Conservation (phyloP, 2,888 invertebrate genomes). For the Chamaedrilus cognettii region DNA sequence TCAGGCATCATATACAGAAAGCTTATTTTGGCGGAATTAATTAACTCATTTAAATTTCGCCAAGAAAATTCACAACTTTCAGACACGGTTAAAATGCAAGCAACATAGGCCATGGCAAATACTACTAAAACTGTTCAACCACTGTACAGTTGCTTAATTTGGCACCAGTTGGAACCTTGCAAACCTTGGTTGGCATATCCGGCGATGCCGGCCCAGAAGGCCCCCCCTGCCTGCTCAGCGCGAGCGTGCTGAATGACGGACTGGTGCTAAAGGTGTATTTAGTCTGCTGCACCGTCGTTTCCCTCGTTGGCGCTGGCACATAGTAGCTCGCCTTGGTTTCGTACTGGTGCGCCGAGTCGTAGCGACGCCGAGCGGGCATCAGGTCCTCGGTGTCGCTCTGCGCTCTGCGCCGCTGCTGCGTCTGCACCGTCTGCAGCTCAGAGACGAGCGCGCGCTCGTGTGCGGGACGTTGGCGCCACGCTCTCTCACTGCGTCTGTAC, state of each 20-base stretch:
- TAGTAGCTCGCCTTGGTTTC: neutral
- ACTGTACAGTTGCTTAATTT: too few species aligned
- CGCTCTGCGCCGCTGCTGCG: conserved; percentile 59
- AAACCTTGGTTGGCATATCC: too few species aligned
- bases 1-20: too few species aligned
- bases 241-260: conserved; percentile 3
- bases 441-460: conserved; percentile 81
- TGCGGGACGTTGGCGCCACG: conserved; percentile 41
- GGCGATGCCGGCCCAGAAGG: too few species aligned
- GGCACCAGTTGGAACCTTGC: too few species aligned
- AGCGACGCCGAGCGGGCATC: conserved; percentile 33
- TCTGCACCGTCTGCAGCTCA: conserved; percentile 59
- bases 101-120: too few species aligned
- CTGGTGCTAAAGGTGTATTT: conserved; percentile 1
- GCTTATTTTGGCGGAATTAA: too few species aligned
- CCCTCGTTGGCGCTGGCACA: neutral
- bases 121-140: too few species aligned
- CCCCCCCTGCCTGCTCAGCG: neutral
- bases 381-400: conserved; percentile 61
- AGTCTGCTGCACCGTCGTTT: neutral
- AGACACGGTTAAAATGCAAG: too few species aligned
- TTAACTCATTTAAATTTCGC: too few species aligned
- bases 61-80: too few species aligned
- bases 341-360: neutral
- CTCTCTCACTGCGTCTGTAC: conserved; percentile 14